Percentiles rank a stretch among this genome's conserved stretches.
These are phyloP conservation scores for Buathra laborator DNA, from an alignment of 2,888 invertebrate genomes.

Conservation along the genomic window DNA sequence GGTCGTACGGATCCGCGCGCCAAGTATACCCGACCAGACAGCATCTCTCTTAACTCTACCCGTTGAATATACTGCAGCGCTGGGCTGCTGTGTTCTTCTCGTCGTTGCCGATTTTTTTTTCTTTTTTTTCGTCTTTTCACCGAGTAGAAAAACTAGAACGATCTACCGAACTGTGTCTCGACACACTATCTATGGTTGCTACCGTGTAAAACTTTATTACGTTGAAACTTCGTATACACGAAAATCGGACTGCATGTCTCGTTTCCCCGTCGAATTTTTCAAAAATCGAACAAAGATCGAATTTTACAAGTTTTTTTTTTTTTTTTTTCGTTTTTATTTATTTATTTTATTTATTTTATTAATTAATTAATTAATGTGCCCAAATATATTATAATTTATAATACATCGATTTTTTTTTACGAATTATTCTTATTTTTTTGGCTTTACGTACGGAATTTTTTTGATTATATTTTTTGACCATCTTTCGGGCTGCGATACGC, in stretches of 20 bases:
- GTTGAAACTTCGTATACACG: too few relatives aligned
- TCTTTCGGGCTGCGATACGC: neutral
- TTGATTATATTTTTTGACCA: neutral
- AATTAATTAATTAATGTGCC: too few relatives aligned
- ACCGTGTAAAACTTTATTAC: too few relatives aligned
- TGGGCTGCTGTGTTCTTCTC: slow-evolving; percentile 17
- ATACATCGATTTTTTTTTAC: too few relatives aligned
- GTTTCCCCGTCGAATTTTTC: neutral
- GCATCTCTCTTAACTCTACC: slow-evolving; percentile 34
- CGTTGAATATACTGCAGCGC: slow-evolving; percentile 1
- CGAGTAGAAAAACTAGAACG: neutral
- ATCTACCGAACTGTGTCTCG: slow-evolving; percentile 13
- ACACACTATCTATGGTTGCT: neutral
- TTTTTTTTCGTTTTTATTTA: neutral
- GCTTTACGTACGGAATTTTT: neutral
- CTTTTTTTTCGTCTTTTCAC: neutral
- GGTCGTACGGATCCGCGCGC: slow-evolving; percentile 44
- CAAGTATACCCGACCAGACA: slow-evolving; percentile 13
- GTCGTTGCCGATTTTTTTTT: slow-evolving; percentile 8
- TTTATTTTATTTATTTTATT: too few relatives aligned
- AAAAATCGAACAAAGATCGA: neutral
- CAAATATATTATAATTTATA: too few relatives aligned
- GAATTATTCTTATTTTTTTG: too few relatives aligned
- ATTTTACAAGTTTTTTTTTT: neutral
- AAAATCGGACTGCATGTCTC: too few relatives aligned